Conservation (phyloP, 2,797 vertebrate genomes). For the Monodelphis domestica region DNA sequence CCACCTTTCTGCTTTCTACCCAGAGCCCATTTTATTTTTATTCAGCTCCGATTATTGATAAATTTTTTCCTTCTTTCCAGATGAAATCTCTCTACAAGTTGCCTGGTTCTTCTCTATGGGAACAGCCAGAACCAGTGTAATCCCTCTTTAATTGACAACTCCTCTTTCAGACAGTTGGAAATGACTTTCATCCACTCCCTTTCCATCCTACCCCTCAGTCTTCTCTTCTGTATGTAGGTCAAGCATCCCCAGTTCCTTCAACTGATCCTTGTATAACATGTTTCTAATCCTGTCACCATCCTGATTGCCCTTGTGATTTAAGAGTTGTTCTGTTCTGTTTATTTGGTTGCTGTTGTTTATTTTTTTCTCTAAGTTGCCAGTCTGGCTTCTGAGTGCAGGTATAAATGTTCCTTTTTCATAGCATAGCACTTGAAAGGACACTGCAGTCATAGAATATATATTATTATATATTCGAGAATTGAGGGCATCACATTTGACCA, state of each 20-base stretch:
- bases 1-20: not conserved
- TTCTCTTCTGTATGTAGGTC: not conserved
- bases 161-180: not conserved
- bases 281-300: not conserved
- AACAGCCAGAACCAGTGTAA: not conserved
- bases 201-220: not conserved
- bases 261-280: not conserved
- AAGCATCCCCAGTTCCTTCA: not conserved
- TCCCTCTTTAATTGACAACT: not conserved
- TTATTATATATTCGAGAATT: not conserved
- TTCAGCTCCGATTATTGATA: not conserved
- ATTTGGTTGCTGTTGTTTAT: not conserved
- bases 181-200: not conserved
- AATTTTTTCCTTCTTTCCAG: not conserved
- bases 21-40: not conserved
- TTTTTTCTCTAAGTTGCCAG: not conserved
- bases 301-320: not conserved
- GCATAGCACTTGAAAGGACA: not conserved
- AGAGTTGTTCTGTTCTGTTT: not conserved
- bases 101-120: not conserved
- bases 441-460: not conserved
- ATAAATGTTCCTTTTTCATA: not conserved
- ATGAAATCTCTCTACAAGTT: not conserved
- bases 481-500: not conserved
- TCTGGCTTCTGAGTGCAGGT: not conserved